Conservation (phyloP, 2,888 invertebrate species). For the Cataglyphis albicans region DNA sequence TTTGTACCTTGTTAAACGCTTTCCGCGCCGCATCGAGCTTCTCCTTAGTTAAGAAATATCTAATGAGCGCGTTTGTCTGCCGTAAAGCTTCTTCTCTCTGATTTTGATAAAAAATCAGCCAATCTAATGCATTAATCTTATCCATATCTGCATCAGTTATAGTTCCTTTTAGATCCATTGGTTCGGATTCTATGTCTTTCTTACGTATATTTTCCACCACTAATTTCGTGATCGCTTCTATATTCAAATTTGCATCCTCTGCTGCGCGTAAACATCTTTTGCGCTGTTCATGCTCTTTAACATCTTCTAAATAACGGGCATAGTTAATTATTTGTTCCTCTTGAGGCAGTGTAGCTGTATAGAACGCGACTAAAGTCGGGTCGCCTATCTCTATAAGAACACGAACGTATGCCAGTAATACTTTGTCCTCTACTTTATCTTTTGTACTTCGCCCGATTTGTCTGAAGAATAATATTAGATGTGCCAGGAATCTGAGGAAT, state of each 20-base stretch:
- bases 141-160: slow-evolving; percentile 90
- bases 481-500: slow-evolving; percentile 93
- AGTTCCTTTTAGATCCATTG: slow-evolving; percentile 86
- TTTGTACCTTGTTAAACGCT: slow-evolving; percentile 89
- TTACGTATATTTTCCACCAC: slow-evolving; percentile 93
- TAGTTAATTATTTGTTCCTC: slow-evolving; percentile 88
- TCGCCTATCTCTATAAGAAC: slow-evolving; percentile 91
- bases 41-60: slow-evolving; percentile 92
- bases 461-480: slow-evolving; percentile 93
- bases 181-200: slow-evolving; percentile 81
- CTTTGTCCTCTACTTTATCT: slow-evolving; percentile 91
- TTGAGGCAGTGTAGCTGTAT: slow-evolving; percentile 92
- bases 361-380: slow-evolving; percentile 93
- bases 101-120: slow-evolving; percentile 92
- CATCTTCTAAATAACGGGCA: slow-evolving; percentile 90
- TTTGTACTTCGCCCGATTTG: slow-evolving; percentile 91
- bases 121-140: slow-evolving; percentile 93
- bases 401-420: slow-evolving; percentile 91
- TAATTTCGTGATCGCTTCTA: slow-evolving; percentile 93
- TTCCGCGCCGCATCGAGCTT: slow-evolving; percentile 94
- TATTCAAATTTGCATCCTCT: slow-evolving; percentile 91
- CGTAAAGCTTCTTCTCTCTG: slow-evolving; percentile 94
- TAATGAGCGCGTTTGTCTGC: slow-evolving; percentile 95
- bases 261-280: slow-evolving; percentile 90
- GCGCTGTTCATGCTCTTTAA: slow-evolving; percentile 90